phyloP scores from a whole-genome alignment of 2,888 invertebrate genomes.

The Hirtodrosophila confusa region DNA sequence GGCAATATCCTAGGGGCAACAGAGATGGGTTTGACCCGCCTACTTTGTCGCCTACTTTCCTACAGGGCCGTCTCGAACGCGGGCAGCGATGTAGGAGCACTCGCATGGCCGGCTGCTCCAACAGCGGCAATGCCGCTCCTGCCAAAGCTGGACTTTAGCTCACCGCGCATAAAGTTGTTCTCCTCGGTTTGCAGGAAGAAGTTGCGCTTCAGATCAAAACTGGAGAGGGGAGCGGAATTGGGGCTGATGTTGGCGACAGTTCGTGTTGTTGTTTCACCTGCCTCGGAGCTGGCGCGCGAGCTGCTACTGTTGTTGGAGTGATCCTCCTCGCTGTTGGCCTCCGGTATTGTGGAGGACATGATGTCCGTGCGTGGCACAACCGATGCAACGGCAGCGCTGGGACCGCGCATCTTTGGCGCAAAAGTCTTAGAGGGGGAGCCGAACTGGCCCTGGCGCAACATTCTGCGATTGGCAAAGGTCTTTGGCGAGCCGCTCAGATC shows the following conservation, averaged over 20 bases:
- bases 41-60: slow-evolving; percentile 18
- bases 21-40: slow-evolving; percentile 66
- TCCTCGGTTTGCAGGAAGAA: slow-evolving; percentile 84
- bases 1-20: slow-evolving; percentile 21
- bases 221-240: slow-evolving; percentile 63
- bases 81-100: slow-evolving; percentile 62
- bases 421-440: slow-evolving; percentile 86
- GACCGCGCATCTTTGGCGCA: slow-evolving; percentile 86
- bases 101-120: slow-evolving; percentile 19
- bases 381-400: slow-evolving; percentile 77
- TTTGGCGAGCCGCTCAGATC: slow-evolving; percentile 90
- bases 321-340: slow-evolving; percentile 91
- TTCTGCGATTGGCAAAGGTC: slow-evolving; percentile 88
- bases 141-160: slow-evolving; percentile 76
- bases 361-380: slow-evolving; percentile 88
- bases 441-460: slow-evolving; percentile 85
- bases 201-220: slow-evolving; percentile 82
- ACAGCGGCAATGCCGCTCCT: slow-evolving; percentile 20
- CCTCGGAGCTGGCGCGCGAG: slow-evolving; percentile 85
- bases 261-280: slow-evolving; percentile 39
- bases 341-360: slow-evolving; percentile 93
- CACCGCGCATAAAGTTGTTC: slow-evolving; percentile 84
- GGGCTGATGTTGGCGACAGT: slow-evolving; percentile 36
- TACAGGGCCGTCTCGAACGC: slow-evolving; percentile 81
- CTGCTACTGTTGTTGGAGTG: slow-evolving; percentile 87